These are phyloP conservation scores for Papilio elwesi DNA, from an alignment of 2,888 invertebrate genomes.

Conservation along the genomic window DNA sequence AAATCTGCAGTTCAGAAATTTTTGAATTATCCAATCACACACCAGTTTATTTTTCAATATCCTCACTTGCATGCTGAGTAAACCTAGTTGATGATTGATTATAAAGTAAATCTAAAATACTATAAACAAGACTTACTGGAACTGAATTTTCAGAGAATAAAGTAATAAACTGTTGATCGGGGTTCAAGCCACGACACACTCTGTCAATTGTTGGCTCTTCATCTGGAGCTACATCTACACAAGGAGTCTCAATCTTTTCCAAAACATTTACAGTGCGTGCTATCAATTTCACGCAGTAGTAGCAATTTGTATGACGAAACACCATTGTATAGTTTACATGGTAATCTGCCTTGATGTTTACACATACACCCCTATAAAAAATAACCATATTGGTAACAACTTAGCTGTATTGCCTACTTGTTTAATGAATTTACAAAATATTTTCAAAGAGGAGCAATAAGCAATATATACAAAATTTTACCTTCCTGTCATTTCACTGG, in stretches of 20 bases:
- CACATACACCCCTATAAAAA: conserved; percentile 86
- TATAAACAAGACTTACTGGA: conserved; percentile 80
- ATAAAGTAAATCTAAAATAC: too few relatives aligned
- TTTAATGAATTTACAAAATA: too few relatives aligned
- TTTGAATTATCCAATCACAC: too few relatives aligned
- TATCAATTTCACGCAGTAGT: conserved; percentile 92
- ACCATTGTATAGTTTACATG: conserved; percentile 94
- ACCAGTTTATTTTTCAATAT: too few relatives aligned
- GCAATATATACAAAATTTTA: conserved; percentile 48
- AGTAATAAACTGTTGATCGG: conserved; percentile 92
- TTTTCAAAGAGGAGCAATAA: too few relatives aligned
- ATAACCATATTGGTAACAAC: neutral
- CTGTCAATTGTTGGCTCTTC: conserved; percentile 89
- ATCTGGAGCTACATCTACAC: conserved; percentile 87
- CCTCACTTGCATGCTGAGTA: too few relatives aligned
- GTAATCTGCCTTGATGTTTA: conserved; percentile 88
- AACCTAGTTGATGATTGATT: too few relatives aligned
- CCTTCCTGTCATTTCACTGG: conserved; percentile 89
- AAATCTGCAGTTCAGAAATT: too few relatives aligned
- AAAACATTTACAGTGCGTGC: conserved; percentile 94
- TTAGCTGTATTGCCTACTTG: too few relatives aligned
- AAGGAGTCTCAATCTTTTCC: conserved; percentile 94
- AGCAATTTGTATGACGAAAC: conserved; percentile 89
- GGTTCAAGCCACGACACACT: conserved; percentile 89
- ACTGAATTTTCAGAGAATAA: conserved; percentile 95